Evolutionary conservation across 2,888 invertebrate genomes (phyloP).

Genomic region (Chrysopilus asiliformis): DNA sequence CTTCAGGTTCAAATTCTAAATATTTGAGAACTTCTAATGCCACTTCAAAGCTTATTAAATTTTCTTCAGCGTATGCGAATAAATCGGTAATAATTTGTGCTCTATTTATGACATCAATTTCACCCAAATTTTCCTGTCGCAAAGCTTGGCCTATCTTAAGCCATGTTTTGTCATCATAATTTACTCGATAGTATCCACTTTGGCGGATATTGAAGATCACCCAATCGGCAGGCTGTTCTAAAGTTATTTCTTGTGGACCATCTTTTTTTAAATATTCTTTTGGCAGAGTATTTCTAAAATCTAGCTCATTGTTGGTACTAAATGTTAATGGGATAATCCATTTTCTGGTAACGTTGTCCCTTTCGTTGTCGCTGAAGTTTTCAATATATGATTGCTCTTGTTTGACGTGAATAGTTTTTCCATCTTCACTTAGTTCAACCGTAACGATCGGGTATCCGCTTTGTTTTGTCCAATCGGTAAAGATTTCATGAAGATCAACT

Average conservation of each 20-base stretch:
- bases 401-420: too few relatives aligned
- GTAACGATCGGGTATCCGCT: too few relatives aligned
- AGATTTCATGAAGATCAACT: too few relatives aligned
- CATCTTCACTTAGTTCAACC: too few relatives aligned
- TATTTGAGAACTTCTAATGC: slow-evolving; percentile 55
- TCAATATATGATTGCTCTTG: too few relatives aligned
- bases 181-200: slow-evolving; percentile 52
- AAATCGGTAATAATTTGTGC: slow-evolving; percentile 74
- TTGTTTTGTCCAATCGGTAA: too few relatives aligned
- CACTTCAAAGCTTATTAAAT: slow-evolving; percentile 43
- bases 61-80: slow-evolving; percentile 55
- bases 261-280: slow-evolving; percentile 17
- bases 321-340: slow-evolving; percentile 29
- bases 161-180: slow-evolving; percentile 49
- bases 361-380: too few relatives aligned
- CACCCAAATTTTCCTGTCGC: slow-evolving; percentile 29
- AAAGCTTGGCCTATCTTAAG: slow-evolving; percentile 37
- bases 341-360: too few relatives aligned
- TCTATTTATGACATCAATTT: slow-evolving; percentile 51
- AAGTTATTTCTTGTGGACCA: background rate
- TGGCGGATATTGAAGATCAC: slow-evolving; percentile 47
- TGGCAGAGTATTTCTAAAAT: slow-evolving; percentile 22
- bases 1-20: slow-evolving; percentile 50
- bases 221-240: slow-evolving; percentile 37
- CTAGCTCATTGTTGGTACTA: slow-evolving; percentile 19